Percentiles rank a stretch among this genome's conserved stretches.
Evolutionary conservation across 1,140 invertebrate species (phyloP).

Genomic region (Solenopsis invicta): DNA sequence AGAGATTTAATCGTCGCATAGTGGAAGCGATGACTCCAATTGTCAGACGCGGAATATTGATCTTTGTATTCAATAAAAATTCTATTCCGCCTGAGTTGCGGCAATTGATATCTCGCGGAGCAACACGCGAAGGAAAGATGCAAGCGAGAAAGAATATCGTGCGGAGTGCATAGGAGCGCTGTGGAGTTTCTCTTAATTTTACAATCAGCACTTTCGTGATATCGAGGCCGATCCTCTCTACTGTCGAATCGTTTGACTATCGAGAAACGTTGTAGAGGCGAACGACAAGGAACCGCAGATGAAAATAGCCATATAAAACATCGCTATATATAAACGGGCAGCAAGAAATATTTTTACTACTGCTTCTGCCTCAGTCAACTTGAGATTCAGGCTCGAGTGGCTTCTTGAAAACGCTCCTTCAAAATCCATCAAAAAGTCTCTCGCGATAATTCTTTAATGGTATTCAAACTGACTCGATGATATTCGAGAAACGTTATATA

Average conservation of each 20-base stretch:
- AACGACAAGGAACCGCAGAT: constrained; percentile 32
- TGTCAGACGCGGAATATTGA: constrained; percentile 3
- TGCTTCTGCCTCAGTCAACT: constrained; percentile 44
- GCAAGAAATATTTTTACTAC: constrained; percentile 60
- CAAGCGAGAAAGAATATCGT: background rate
- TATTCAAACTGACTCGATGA: background rate
- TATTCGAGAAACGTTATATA: background rate
- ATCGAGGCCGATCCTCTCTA: background rate
- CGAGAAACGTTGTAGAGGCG: constrained; percentile 29
- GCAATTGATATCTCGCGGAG: constrained; percentile 39
- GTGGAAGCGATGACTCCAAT: constrained; percentile 2
- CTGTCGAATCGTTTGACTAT: constrained; percentile 16
- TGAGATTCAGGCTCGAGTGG: constrained; percentile 10
- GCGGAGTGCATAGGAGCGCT: background rate
- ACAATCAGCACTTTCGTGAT: background rate
- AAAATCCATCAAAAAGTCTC: background rate
- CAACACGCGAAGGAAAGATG: background rate
- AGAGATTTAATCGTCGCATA: background rate
- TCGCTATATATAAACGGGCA: constrained; percentile 58
- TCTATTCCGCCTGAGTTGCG: constrained; percentile 23
- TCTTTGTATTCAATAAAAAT: constrained; percentile 41
- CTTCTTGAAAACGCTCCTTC: constrained; percentile 22
- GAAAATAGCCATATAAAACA: constrained; percentile 59
- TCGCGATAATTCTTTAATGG: background rate
- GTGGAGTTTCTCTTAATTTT: background rate